A percentile compares a stretch with the other conserved stretches of the same genome.
These are phyloP conservation scores for Drosophila virilis DNA, from an alignment of 1,140 invertebrate species.

Conservation along the genomic window DNA sequence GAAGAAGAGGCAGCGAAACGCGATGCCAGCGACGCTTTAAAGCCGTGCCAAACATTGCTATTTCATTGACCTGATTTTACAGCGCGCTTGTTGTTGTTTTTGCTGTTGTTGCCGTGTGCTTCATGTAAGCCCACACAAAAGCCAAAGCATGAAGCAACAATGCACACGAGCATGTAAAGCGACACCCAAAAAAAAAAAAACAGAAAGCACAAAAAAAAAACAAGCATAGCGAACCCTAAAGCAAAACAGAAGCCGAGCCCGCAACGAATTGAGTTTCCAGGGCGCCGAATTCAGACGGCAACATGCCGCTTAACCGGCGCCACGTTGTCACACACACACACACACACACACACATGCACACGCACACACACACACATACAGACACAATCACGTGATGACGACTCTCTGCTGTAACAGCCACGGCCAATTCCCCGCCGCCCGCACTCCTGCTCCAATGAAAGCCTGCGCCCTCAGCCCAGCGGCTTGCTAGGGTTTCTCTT, in stretches of 20 bases:
- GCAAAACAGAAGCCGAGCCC: constrained; percentile 17
- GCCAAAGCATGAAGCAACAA: constrained; percentile 69
- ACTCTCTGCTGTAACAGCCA: constrained; percentile 22
- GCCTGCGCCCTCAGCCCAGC: constrained; percentile 4
- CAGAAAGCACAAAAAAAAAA: constrained; percentile 6
- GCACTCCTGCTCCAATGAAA: not conserved
- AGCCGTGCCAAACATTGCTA: constrained; percentile 77
- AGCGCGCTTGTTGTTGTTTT: constrained; percentile 37
- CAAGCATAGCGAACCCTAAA: constrained; percentile 17
- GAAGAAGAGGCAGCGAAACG: constrained; percentile 50
- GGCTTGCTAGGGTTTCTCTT: constrained; percentile 68
- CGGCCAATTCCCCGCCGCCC: not conserved
- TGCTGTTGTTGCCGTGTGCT: constrained; percentile 34
- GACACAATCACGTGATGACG: constrained; percentile 67
- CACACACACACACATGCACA: constrained; percentile 32
- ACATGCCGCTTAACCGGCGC: constrained; percentile 76
- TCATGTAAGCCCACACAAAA: constrained; percentile 58
- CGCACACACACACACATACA: constrained; percentile 34
- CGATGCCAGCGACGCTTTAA: constrained; percentile 64
- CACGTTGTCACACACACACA: constrained; percentile 62
- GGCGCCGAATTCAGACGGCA: constrained; percentile 38
- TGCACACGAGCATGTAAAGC: constrained; percentile 65
- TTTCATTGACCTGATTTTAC: constrained; percentile 79
- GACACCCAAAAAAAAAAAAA: constrained; percentile 45
- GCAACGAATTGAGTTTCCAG: constrained; percentile 36